Percentiles rank a stretch among this genome's conserved stretches.
Conservation (phyloP, 64 coral and sea anemone genomes). For the Anthopleura sola region DNA sequence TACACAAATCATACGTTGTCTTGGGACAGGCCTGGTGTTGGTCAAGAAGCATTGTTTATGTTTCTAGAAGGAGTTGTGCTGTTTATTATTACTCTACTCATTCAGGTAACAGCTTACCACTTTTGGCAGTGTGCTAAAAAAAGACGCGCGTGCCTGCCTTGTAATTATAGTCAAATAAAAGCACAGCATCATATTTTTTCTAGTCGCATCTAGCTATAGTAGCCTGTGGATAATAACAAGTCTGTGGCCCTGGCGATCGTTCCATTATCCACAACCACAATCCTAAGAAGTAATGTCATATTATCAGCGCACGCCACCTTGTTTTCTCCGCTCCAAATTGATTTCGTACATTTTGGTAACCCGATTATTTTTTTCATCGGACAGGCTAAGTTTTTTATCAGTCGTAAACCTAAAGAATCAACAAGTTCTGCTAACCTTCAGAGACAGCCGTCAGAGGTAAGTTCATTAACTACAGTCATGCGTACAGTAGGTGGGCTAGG, state of each 20-base stretch:
- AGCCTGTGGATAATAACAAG: too few relatives aligned
- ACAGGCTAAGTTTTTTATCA: constrained; percentile 76
- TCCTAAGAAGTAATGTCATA: too few relatives aligned
- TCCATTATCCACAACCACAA: too few relatives aligned
- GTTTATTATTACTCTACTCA: constrained; percentile 62
- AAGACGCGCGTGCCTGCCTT: too few relatives aligned
- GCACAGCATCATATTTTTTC: too few relatives aligned
- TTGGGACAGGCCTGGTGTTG: constrained; percentile 83
- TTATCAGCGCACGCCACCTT: too few relatives aligned
- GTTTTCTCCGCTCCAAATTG: neutral
- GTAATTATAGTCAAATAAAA: too few relatives aligned
- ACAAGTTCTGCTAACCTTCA: neutral
- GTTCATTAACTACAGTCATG: neutral
- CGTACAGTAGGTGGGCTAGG: too few relatives aligned
- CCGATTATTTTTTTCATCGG: neutral
- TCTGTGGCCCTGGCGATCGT: too few relatives aligned
- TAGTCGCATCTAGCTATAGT: too few relatives aligned
- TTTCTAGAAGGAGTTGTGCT: constrained; percentile 70
- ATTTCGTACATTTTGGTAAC: neutral
- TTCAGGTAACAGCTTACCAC: constrained; percentile 44
- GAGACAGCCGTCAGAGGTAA: neutral
- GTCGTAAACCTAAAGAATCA: neutral
- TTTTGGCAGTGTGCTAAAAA: too few relatives aligned
- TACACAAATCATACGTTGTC: constrained; percentile 46
- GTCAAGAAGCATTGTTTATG: constrained; percentile 76